Percentiles rank a stretch among this genome's conserved stretches.
These are phyloP conservation scores for Apteryx owenii DNA, from an alignment of 2,113 vertebrate genomes.

Conservation along the genomic window DNA sequence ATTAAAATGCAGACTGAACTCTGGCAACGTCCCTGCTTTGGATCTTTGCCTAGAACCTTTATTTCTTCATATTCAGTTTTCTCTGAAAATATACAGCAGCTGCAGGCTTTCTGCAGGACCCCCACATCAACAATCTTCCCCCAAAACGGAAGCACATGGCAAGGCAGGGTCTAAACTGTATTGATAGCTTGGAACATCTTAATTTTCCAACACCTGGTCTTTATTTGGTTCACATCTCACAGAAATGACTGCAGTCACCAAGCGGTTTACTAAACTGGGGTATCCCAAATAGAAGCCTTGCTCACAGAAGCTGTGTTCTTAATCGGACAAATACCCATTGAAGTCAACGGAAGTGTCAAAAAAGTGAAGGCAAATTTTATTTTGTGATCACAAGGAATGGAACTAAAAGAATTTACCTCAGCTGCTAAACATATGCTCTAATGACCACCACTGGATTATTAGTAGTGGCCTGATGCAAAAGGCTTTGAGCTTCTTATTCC, in stretches of 20 bases:
- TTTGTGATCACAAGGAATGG: not conserved
- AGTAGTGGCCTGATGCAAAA: conserved; percentile 49
- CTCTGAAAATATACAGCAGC: conserved; percentile 12
- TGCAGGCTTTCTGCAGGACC: conserved; percentile 6
- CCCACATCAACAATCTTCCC: not conserved
- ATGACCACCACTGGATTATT: conserved; percentile 48
- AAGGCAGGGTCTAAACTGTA: not conserved
- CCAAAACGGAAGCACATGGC: not conserved
- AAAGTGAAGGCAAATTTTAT: not conserved
- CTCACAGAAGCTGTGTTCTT: not conserved
- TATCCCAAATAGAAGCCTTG: not conserved
- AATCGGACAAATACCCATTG: not conserved
- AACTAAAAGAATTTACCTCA: conserved; percentile 13
- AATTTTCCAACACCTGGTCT: not conserved
- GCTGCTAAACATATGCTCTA: conserved; percentile 22
- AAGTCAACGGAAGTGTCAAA: not conserved
- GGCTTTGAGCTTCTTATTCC: conserved; percentile 63
- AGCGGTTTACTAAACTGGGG: not conserved
- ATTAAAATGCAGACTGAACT: conserved; percentile 28
- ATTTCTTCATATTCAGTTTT: conserved; percentile 9
- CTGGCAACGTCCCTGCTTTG: conserved; percentile 31
- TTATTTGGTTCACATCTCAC: not conserved
- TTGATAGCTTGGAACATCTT: not conserved
- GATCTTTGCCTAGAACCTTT: conserved; percentile 49
- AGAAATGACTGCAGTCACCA: not conserved